A percentile compares a stretch with the other conserved stretches of the same genome.
These are phyloP conservation scores for Phoeniculus purpureus DNA, from an alignment of 2,797 vertebrate species.

Conservation along the genomic window DNA sequence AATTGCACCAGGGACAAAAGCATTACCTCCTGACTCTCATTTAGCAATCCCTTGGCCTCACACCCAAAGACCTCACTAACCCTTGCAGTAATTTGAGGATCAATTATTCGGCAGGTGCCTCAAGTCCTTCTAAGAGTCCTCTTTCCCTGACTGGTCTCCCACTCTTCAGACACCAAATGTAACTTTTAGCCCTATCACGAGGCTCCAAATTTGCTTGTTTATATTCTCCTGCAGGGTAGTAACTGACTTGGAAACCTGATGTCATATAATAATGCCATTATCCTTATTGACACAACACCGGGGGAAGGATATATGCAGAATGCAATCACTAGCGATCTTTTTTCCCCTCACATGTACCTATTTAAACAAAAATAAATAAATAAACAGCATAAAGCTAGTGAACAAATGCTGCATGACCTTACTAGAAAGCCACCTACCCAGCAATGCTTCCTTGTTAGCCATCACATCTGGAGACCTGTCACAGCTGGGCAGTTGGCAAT, in stretches of 20 bases:
- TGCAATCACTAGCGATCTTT: not conserved
- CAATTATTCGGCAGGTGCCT: not conserved
- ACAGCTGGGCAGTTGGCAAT: not conserved
- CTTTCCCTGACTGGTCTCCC: not conserved
- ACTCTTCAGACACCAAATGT: not conserved
- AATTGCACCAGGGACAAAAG: constrained; percentile 2
- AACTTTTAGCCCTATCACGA: not conserved
- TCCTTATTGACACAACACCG: not conserved
- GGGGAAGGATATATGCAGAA: not conserved
- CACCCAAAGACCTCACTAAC: not conserved
- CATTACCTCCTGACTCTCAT: constrained; percentile 7
- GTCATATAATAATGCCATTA: not conserved
- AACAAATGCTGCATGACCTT: not conserved
- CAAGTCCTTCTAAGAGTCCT: not conserved
- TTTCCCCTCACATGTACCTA: not conserved
- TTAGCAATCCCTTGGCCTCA: not conserved
- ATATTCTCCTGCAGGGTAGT: not conserved
- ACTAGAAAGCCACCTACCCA: not conserved
- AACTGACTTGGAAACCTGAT: not conserved
- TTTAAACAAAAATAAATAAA: not conserved
- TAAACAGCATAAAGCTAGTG: not conserved
- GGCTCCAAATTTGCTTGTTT: not conserved
- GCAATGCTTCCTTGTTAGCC: not conserved
- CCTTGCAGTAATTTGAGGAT: not conserved
- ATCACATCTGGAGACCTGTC: not conserved